These are phyloP conservation scores for Maylandia zebra DNA, from an alignment of 2,113 vertebrate species.

Conservation along the genomic window DNA sequence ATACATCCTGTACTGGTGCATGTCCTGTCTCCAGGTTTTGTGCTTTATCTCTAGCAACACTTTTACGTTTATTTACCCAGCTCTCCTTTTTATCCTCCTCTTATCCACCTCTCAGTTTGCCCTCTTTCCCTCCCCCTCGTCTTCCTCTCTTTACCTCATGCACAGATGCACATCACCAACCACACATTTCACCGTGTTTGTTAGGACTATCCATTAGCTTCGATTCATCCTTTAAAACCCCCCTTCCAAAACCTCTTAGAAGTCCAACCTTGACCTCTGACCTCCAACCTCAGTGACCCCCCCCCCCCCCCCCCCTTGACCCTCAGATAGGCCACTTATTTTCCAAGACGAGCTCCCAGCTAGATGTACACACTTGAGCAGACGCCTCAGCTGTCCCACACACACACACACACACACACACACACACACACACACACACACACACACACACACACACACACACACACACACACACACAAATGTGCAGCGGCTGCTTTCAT, in stretches of 20 bases:
- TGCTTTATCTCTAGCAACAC: not conserved
- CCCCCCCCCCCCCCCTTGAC: not conserved
- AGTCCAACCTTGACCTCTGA: not conserved
- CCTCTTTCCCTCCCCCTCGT: not conserved
- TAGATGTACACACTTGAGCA: not conserved
- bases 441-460: not conserved
- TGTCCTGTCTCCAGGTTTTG: not conserved
- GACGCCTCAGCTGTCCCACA: not conserved
- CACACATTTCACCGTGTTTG: not conserved
- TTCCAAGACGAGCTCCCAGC: not conserved
- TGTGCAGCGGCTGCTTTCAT: slow-evolving; percentile 32
- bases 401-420: not conserved
- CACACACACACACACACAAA: not conserved
- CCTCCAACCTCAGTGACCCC: slow-evolving; percentile 5
- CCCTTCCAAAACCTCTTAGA: not conserved
- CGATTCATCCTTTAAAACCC: not conserved
- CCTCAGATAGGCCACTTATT: not conserved
- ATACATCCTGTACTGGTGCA: not conserved
- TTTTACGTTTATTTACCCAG: not conserved
- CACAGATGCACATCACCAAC: not conserved
- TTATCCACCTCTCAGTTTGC: not conserved
- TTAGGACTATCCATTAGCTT: not conserved
- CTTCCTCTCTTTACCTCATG: not conserved
- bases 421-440: not conserved
- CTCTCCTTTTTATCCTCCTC: not conserved